A percentile compares a stretch with the other conserved stretches of the same genome.
These are phyloP conservation scores for Folsomia manolachei DNA, from an alignment of 2,888 invertebrate species.

Conservation along the genomic window DNA sequence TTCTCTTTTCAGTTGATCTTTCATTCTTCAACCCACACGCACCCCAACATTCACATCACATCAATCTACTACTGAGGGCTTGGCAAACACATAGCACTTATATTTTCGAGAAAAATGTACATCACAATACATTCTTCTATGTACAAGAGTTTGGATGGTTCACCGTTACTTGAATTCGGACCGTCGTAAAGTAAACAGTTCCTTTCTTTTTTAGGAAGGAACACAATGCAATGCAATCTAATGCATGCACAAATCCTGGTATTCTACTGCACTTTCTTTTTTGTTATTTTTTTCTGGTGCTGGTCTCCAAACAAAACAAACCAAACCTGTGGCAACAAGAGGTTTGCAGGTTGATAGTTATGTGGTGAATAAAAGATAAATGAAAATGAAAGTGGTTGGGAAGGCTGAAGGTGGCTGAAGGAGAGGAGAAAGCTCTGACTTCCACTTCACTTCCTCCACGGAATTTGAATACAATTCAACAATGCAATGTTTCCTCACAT, in stretches of 20 bases:
- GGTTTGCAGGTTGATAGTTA: neutral
- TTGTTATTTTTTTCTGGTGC: neutral
- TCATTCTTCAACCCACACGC: neutral
- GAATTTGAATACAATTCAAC: neutral
- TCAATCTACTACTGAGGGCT: no score
- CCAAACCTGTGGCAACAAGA: neutral
- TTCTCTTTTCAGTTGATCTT: neutral
- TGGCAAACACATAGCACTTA: no score
- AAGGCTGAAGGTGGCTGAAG: neutral
- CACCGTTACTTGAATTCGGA: no score
- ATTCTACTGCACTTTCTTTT: neutral
- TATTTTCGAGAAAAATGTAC: no score
- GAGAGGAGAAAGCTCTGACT: neutral
- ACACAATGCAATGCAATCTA: no score
- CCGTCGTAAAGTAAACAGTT: no score
- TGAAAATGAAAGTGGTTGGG: neutral
- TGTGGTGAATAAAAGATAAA: neutral
- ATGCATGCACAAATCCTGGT: neutral
- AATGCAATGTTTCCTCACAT: no score
- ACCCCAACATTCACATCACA: no score
- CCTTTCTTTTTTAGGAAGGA: no score
- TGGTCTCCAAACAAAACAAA: neutral
- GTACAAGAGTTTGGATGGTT: neutral
- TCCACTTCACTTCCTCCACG: neutral
- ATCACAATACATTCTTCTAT: no score